Percentiles rank a stretch among this genome's conserved stretches.
These are phyloP conservation scores for Parazoanthus swiftii DNA, from an alignment of 92 coral and sea anemone genomes.

Conservation along the genomic window DNA sequence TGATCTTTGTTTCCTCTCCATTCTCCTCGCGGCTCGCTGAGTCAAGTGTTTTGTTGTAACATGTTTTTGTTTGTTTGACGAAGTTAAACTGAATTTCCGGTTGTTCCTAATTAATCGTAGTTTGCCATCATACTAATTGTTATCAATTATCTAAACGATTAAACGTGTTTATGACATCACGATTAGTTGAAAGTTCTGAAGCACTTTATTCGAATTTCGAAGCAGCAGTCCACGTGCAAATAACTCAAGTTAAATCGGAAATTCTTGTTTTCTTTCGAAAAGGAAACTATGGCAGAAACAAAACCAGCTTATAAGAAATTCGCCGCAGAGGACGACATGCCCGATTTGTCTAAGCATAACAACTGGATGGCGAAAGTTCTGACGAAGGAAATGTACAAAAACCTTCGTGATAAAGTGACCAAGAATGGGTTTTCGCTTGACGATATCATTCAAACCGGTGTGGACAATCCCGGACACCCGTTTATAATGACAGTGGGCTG, in stretches of 20 bases:
- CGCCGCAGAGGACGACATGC: slow-evolving; percentile 81
- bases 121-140: not conserved
- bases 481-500: slow-evolving; percentile 99
- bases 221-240: not conserved
- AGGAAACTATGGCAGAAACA: slow-evolving; percentile 55
- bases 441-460: slow-evolving; percentile 92
- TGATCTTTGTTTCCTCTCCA: too few species aligned
- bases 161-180: not conserved
- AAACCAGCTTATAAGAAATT: slow-evolving; percentile 86
- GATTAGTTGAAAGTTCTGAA: not conserved
- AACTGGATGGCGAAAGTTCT: slow-evolving; percentile 94
- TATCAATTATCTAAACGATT: too few species aligned
- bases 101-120: too few species aligned
- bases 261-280: not conserved
- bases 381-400: slow-evolving; percentile 84
- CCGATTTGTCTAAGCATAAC: slow-evolving; percentile 87
- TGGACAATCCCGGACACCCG: slow-evolving; percentile 97
- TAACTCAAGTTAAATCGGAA: not conserved
- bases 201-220: not conserved
- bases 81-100: too few species aligned
- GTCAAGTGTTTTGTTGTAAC: too few species aligned
- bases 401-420: slow-evolving; percentile 79
- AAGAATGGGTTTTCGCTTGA: slow-evolving; percentile 92
- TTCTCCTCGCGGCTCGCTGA: too few species aligned
- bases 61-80: too few species aligned